A percentile compares a stretch with the other conserved stretches of the same genome.
These are phyloP conservation scores for Halesus radiatus DNA, from an alignment of 1,140 invertebrate species.

Conservation along the genomic window DNA sequence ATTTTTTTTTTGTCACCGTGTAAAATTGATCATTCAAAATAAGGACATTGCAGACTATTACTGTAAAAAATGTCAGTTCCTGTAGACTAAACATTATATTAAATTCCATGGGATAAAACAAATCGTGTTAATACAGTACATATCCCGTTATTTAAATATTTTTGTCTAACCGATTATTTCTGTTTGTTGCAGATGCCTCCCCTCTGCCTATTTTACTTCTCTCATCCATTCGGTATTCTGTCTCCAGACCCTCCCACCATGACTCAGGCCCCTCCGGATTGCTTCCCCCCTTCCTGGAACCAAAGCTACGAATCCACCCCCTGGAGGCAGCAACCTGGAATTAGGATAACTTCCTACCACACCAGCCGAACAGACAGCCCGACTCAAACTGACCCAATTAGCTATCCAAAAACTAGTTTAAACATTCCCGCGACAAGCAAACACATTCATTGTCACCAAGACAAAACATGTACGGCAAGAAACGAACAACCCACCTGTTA, in stretches of 20 bases:
- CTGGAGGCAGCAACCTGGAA: slow-evolving; percentile 39
- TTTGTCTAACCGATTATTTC: too few species aligned
- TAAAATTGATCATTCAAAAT: too few species aligned
- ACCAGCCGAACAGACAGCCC: neutral
- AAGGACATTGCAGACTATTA: too few species aligned
- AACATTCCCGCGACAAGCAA: neutral
- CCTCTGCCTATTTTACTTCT: slow-evolving; percentile 69
- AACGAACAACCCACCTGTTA: neutral
- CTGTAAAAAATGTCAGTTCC: too few species aligned
- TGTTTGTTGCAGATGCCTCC: slow-evolving; percentile 63
- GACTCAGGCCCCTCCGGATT: slow-evolving; percentile 58
- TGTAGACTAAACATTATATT: too few species aligned
- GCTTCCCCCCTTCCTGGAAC: slow-evolving; percentile 45
- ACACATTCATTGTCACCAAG: slow-evolving; percentile 30
- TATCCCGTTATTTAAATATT: too few species aligned
- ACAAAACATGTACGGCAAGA: slow-evolving; percentile 24
- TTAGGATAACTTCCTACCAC: slow-evolving; percentile 28
- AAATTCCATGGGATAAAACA: too few species aligned
- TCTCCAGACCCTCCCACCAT: slow-evolving; percentile 65
- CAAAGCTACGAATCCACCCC: slow-evolving; percentile 37
- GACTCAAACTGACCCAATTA: neutral
- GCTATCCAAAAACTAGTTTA: too few species aligned
- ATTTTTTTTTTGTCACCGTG: too few species aligned
- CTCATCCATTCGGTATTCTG: slow-evolving; percentile 68
- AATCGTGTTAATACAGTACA: too few species aligned